These are phyloP conservation scores for Drosophila suzukii DNA, from an alignment of 1,140 invertebrate genomes.

Conservation along the genomic window DNA sequence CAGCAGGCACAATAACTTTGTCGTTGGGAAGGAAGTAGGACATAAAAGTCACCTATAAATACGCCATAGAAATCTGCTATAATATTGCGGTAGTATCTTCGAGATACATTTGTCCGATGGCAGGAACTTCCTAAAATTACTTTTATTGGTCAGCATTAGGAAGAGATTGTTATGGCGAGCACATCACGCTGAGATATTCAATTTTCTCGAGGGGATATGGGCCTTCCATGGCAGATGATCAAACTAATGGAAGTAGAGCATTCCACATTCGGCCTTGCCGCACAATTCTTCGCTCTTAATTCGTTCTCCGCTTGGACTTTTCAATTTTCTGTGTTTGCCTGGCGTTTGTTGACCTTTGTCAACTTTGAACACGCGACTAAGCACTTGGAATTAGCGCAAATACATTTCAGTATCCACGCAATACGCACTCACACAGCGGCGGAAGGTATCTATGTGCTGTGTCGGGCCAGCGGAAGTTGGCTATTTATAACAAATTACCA, in stretches of 20 bases:
- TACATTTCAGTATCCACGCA: slow-evolving; percentile 45
- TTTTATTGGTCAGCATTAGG: slow-evolving; percentile 46
- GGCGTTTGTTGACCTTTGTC: slow-evolving; percentile 78
- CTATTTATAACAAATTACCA: slow-evolving; percentile 83
- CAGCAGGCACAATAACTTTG: slow-evolving; percentile 68
- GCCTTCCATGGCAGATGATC: neutral
- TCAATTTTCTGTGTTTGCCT: slow-evolving; percentile 22
- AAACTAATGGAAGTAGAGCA: slow-evolving; percentile 14
- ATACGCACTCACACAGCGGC: slow-evolving; percentile 11
- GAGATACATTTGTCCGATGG: slow-evolving; percentile 36
- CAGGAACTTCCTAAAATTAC: slow-evolving; percentile 41
- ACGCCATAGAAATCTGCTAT: slow-evolving; percentile 44
- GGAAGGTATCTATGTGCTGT: slow-evolving; percentile 27
- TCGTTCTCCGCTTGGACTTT: slow-evolving; percentile 20
- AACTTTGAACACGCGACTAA: slow-evolving; percentile 74
- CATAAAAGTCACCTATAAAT: slow-evolving; percentile 67
- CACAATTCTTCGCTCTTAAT: slow-evolving; percentile 19
- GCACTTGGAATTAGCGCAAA: slow-evolving; percentile 74
- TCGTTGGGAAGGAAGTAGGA: slow-evolving; percentile 62
- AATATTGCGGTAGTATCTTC: slow-evolving; percentile 21
- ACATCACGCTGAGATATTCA: slow-evolving; percentile 23
- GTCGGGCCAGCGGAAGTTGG: slow-evolving; percentile 65
- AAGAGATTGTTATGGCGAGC: slow-evolving; percentile 25
- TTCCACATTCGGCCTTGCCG: slow-evolving; percentile 33
- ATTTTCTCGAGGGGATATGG: slow-evolving; percentile 23